Base-by-base conservation (phyloP, 2,888 invertebrate genomes). In the Pyrgus malvae region DNA sequence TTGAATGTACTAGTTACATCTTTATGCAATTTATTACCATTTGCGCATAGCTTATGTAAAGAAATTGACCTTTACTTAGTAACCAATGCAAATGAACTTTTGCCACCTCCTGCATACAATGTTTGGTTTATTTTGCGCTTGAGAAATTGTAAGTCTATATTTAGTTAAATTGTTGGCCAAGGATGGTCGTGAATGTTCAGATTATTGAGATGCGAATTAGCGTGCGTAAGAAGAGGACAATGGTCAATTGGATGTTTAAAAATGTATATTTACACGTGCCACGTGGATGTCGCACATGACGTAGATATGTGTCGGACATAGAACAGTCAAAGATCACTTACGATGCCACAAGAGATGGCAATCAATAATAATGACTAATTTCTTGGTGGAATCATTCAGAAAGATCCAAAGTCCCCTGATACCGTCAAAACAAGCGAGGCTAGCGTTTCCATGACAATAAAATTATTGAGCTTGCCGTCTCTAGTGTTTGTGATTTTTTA, bases 201-300 rank as follows among this genome's bases (percentile, higher is more conserved):
- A 46, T 33, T 53, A 8, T 8, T 56, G 33, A 56, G 58, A 56
- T 56, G 17, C 55, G 33, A 40, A 37, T 48, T 21, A 59, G 55
- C 55, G 37, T 19, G 50, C 29, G 57, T 46, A 44, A 57, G 54
- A 53, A 61, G 51, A 56, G 59, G 55, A 61, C 62, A 60, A 60
- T 58, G 60, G 58, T 61, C 65, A 66, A 68, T 66, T 66, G 61
- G 55, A 58, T 67, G 69, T 68, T 76, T 71, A 63, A 69, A 62
- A 59, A 42, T 56, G 54, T 59, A 31, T 58, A 50, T 50, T 42
- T 48, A 48, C 49, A 49, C 49, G 31, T 49, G 49, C 11, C 31
- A 35, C 23, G 46, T 35, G 17, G 16, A 23, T 16, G 27, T 5
- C 2, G 16, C 42, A 9, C 9, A 25, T 37, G 17, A 37, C 37